Evolutionary conservation across 2,113 vertebrate species (phyloP).

Genomic region (Martes martes): DNA sequence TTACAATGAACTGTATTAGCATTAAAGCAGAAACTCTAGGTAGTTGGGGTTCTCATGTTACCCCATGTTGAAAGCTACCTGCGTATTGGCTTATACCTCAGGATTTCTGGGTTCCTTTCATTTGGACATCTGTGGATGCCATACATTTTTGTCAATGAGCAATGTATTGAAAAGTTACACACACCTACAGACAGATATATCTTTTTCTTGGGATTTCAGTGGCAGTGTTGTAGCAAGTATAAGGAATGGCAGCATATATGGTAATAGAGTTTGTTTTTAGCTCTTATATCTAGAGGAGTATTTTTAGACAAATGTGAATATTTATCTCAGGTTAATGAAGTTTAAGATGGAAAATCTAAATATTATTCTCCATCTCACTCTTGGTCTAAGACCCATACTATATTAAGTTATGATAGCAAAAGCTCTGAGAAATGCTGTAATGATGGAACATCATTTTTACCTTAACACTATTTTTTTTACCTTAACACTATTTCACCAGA

Average conservation of each 20-base stretch:
- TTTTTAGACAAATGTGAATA: neutral
- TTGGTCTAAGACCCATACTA: neutral
- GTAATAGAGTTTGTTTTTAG: neutral
- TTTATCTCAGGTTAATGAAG: neutral
- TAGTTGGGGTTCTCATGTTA: neutral
- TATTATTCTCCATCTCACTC: neutral
- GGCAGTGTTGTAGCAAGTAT: neutral
- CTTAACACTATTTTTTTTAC: neutral
- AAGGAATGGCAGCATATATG: neutral
- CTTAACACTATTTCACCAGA: neutral
- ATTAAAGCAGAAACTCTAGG: neutral
- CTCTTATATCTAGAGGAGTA: neutral
- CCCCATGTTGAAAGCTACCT: neutral
- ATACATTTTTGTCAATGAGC: neutral
- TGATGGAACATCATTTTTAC: neutral
- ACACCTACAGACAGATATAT: neutral
- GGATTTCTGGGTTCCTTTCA: neutral
- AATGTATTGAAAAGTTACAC: neutral
- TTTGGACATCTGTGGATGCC: neutral
- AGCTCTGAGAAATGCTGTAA: neutral
- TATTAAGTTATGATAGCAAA: neutral
- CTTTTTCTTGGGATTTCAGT: neutral
- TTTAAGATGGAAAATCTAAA: neutral
- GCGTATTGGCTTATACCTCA: neutral
- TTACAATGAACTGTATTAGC: neutral